phyloP scores from a whole-genome alignment of 2,888 invertebrate genomes.

The Chromoteleia sp. region DNA sequence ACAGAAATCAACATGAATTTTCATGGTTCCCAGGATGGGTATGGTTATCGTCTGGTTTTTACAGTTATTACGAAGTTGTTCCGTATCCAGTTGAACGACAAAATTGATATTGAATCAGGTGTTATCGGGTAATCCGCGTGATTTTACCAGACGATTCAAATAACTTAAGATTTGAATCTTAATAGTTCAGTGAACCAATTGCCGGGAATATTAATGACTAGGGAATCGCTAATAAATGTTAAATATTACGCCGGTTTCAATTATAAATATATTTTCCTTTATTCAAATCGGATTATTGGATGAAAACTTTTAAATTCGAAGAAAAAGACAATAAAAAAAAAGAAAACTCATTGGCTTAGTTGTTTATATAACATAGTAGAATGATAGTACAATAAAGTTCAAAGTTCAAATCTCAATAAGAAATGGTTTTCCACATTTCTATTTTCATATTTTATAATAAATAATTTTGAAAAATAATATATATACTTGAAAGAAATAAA shows the following conservation, averaged over 20 bases:
- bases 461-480: no score
- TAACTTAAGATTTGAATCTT: conserved; percentile 11
- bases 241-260: neutral
- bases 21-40: conserved; percentile 45
- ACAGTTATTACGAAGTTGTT: conserved; percentile 47
- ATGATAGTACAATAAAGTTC: no score
- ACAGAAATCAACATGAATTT: conserved; percentile 42
- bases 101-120: conserved; percentile 13
- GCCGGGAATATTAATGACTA: conserved; percentile 7
- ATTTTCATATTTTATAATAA: no score
- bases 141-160: conserved; percentile 11
- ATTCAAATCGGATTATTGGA: no score
- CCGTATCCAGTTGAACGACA: conserved; percentile 24
- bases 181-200: conserved; percentile 28
- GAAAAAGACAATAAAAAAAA: no score
- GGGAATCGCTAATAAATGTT: neutral
- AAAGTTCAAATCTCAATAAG: no score
- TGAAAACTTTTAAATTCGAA: no score
- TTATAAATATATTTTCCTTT: neutral
- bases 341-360: no score
- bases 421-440: no score
- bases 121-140: conserved; percentile 28
- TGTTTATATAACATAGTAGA: no score
- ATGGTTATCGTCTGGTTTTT: conserved; percentile 45
- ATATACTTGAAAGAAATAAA: no score